These are phyloP conservation scores for Andrena hattorfiana DNA, from an alignment of 2,888 invertebrate genomes.

Conservation along the genomic window DNA sequence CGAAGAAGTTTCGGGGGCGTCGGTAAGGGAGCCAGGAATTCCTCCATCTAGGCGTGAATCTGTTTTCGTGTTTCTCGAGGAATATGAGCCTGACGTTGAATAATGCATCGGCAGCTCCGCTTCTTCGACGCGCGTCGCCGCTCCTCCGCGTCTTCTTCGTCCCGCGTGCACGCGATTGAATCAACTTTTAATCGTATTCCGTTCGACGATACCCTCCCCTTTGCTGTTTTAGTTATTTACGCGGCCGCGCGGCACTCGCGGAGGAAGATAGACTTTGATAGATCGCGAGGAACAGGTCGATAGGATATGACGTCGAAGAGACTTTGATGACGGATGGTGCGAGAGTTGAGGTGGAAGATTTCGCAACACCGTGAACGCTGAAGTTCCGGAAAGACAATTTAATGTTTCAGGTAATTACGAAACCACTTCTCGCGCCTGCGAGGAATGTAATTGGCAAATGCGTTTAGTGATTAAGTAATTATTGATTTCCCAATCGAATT, in stretches of 20 bases:
- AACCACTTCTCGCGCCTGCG: too few relatives aligned
- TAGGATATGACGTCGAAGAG: too few relatives aligned
- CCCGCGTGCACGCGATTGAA: constrained; percentile 24
- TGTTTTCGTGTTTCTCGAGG: constrained; percentile 51
- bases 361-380: too few relatives aligned
- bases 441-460: neutral
- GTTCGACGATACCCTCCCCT: constrained; percentile 8
- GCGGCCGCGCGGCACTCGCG: too few relatives aligned
- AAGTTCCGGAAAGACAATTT: neutral
- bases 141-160: neutral
- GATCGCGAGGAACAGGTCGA: too few relatives aligned
- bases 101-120: constrained; percentile 51
- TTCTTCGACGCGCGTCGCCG: constrained; percentile 16
- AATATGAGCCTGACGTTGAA: constrained; percentile 60
- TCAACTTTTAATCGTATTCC: constrained; percentile 44
- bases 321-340: too few relatives aligned
- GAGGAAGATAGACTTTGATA: too few relatives aligned
- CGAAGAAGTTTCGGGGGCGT: constrained; percentile 39
- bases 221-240: neutral
- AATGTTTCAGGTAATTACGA: neutral
- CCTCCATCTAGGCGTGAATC: constrained; percentile 45
- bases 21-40: constrained; percentile 31
- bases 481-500: neutral
- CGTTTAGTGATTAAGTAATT: neutral
- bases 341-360: too few relatives aligned